Conservation (phyloP, 1,140 invertebrate species). For the Caenorhabditis remanei region DNA sequence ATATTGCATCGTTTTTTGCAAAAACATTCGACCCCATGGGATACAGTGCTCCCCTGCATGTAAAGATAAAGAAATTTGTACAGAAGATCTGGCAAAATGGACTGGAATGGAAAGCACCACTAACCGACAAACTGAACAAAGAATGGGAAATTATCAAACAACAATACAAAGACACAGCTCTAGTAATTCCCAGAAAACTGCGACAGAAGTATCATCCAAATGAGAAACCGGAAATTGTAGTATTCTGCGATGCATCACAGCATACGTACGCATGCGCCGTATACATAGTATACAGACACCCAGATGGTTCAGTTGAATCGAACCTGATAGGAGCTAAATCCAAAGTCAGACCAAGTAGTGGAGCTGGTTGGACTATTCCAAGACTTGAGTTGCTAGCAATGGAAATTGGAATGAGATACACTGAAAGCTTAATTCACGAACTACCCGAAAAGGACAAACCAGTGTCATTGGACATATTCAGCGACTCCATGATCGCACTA, state of each 20-base stretch:
- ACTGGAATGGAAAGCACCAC: no score
- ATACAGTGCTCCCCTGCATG: slow-evolving; percentile 33
- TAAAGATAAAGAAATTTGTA: slow-evolving; percentile 52
- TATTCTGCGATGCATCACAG: background rate
- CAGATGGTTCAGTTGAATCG: no score
- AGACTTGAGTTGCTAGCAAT: background rate
- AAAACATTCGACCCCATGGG: slow-evolving; percentile 57
- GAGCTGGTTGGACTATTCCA: background rate
- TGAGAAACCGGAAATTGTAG: no score
- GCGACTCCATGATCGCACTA: background rate
- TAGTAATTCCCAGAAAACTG: no score
- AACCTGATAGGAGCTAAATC: background rate
- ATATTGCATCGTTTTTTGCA: slow-evolving; percentile 36
- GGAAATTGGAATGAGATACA: background rate
- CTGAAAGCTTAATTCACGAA: background rate
- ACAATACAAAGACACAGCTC: no score
- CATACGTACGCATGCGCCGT: background rate
- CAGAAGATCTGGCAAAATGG: slow-evolving; percentile 60
- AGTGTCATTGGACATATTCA: background rate
- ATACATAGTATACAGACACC: background rate
- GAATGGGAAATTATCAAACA: no score
- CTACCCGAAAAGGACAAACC: background rate
- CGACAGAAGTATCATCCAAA: no score
- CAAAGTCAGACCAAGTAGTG: background rate
- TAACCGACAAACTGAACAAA: no score